These are phyloP conservation scores for Saguinus midas DNA, from an alignment of 2,113 vertebrate species.

Conservation along the genomic window DNA sequence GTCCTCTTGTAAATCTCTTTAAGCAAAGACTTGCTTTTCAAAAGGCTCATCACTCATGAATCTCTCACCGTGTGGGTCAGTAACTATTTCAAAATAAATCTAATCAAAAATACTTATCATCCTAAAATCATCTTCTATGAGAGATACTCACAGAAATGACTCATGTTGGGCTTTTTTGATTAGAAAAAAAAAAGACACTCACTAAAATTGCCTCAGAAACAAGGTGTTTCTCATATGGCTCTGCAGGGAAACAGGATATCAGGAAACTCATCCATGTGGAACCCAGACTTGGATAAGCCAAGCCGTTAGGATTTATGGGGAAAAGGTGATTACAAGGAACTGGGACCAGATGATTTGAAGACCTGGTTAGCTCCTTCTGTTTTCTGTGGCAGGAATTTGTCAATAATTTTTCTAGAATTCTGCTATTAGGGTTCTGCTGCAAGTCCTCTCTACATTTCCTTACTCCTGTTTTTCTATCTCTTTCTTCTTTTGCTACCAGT, in stretches of 20 bases:
- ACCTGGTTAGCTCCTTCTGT: neutral
- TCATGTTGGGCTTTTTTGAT: neutral
- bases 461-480: neutral
- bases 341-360: neutral
- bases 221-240: neutral
- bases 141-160: neutral
- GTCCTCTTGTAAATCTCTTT: conserved; percentile 26
- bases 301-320: neutral
- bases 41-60: conserved; percentile 14
- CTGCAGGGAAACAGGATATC: neutral
- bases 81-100: conserved; percentile 28
- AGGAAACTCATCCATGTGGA: neutral
- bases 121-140: conserved; percentile 18
- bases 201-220: neutral
- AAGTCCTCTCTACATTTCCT: neutral
- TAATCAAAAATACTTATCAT: conserved; percentile 27
- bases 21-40: neutral
- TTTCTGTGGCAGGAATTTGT: neutral
- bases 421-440: neutral
- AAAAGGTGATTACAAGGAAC: neutral
- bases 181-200: neutral
- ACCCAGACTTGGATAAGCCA: neutral
- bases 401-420: neutral
- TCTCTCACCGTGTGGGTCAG: neutral
- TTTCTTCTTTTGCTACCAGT: neutral